Evolutionary conservation across 1,140 invertebrate species (phyloP), one percentile per base, ranked within the genome.

Genomic region (Atopsyche davidsoni): DNA sequence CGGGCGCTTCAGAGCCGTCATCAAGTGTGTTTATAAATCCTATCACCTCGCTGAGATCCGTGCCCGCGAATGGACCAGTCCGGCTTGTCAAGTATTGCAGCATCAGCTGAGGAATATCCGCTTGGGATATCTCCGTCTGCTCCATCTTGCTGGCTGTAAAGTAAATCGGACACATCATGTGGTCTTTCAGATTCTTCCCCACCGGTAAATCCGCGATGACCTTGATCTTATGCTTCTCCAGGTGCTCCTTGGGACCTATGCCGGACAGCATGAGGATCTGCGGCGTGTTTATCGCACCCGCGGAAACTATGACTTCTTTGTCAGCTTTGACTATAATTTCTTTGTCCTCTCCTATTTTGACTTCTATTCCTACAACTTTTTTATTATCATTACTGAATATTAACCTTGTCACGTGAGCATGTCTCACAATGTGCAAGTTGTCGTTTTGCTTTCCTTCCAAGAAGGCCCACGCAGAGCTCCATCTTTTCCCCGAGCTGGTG

Each of bases 261-360:
- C 87, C 87, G 2, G 84, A 87, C 1, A 87, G 58, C 77, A 87
- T 80, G 1, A 90, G 62, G 3, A 90, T 44, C 59, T 85, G 80
- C 1, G 85, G 80, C 0, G 81, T 76, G 54, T 85, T 82, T 7
- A 87, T 77, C 1, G 80, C 72, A 2, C 85, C 85, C 0, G 79
- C 81, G 0, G 80, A 81, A 7, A 87, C 35, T 28, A 87, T 75
- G 0, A 86, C 75, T 67, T 88, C 85, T 52, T 82, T 83, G 1
- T 64, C 67, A 0, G 73, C 76, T 4, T 66, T 68, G 0, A 78
- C 72, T 17, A 60, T 63, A 1, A 70, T 61, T 21, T 61, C 61
- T 48, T 68, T 66, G 6, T 71, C 62, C 24, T 79, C 63, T 53
- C 77, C 72, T 1, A 53, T 11, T 14, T 75, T 54, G 46, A 81